phyloP scores from a whole-genome alignment of 2,888 invertebrate genomes.

The Argyresthia albistria region DNA sequence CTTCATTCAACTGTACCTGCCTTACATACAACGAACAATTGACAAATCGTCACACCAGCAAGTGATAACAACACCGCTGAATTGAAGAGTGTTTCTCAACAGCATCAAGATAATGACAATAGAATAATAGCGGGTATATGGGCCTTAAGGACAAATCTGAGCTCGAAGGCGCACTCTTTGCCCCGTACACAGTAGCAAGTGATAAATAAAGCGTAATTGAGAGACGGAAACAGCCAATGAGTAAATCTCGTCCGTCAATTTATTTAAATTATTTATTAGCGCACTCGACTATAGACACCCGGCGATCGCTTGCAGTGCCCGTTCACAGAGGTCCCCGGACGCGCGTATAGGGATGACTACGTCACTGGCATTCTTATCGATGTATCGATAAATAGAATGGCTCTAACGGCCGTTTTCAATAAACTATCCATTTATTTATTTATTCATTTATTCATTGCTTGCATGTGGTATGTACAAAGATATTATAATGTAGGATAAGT shows the following conservation, averaged over 20 bases:
- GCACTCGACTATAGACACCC: slow-evolving; percentile 66
- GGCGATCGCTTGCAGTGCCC: slow-evolving; percentile 58
- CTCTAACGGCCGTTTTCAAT: too few relatives aligned
- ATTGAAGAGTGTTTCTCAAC: too few relatives aligned
- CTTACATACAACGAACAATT: too few relatives aligned
- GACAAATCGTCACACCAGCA: too few relatives aligned
- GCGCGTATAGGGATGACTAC: slow-evolving; percentile 31
- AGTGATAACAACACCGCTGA: too few relatives aligned
- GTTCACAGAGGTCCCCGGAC: slow-evolving; percentile 59
- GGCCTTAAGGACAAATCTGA: background rate
- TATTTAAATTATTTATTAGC: slow-evolving; percentile 73
- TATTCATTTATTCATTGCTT: too few relatives aligned
- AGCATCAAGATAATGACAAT: slow-evolving; percentile 1
- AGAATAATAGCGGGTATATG: background rate
- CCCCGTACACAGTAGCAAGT: slow-evolving; percentile 41
- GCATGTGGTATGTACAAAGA: too few relatives aligned
- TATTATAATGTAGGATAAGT: too few relatives aligned
- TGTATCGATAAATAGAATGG: background rate
- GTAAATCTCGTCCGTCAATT: slow-evolving; percentile 73
- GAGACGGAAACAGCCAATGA: slow-evolving; percentile 71
- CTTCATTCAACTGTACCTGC: too few relatives aligned
- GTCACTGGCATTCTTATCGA: background rate
- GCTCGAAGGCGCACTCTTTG: slow-evolving; percentile 1
- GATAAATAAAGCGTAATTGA: slow-evolving; percentile 72
- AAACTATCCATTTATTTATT: too few relatives aligned